Conservation (phyloP, 2,797 vertebrate genomes). For the Ataeniobius toweri region DNA sequence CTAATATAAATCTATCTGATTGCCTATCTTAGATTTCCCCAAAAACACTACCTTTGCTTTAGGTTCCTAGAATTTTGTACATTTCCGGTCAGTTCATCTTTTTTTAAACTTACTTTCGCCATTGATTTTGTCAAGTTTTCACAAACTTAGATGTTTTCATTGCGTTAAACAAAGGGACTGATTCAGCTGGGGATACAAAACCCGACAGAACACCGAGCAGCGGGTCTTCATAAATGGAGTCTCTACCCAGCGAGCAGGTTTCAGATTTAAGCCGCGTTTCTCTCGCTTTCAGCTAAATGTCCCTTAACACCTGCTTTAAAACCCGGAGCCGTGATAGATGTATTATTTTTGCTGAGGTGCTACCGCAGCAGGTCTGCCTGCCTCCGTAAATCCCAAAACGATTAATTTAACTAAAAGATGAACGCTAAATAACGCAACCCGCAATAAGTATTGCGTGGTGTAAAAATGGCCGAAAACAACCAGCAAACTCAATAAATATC, state of each 20-base stretch:
- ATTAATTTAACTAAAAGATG: conserved; percentile 11
- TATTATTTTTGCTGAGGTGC: neutral
- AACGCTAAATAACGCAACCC: neutral
- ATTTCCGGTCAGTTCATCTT: no score
- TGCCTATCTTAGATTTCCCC: no score
- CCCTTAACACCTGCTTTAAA: neutral
- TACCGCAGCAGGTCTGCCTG: neutral
- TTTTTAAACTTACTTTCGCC: neutral
- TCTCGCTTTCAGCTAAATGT: neutral
- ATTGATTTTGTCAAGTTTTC: neutral
- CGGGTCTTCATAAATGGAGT: conserved; percentile 26
- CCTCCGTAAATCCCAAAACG: conserved; percentile 20
- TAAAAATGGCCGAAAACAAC: rapidly evolving
- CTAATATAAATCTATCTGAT: no score
- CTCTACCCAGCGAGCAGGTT: conserved; percentile 29
- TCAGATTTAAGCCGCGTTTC: neutral
- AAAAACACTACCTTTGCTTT: neutral
- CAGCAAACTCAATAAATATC: no score
- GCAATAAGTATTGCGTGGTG: rapidly evolving
- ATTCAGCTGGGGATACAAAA: conserved; percentile 2
- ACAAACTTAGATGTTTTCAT: neutral
- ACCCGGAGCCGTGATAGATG: neutral
- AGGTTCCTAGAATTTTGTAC: neutral
- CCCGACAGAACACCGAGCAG: conserved; percentile 20
- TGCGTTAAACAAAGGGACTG: neutral